Evolutionary conservation across 2,113 vertebrate genomes (phyloP).

Genomic region (Rhea americana): DNA sequence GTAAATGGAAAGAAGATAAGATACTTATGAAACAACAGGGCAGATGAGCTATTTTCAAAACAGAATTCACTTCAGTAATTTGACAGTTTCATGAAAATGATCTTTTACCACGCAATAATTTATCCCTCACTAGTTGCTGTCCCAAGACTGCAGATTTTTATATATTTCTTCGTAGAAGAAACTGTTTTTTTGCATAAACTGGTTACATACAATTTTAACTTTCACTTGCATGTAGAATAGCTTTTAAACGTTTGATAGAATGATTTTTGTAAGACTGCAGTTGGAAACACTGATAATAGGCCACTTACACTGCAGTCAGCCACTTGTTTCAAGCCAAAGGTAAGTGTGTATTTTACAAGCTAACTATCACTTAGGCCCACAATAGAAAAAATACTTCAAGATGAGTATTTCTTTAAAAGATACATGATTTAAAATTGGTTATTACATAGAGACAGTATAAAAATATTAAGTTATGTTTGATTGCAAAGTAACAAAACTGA

Average conservation of each 20-base stretch:
- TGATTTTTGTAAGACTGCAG: not conserved
- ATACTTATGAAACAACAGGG: not conserved
- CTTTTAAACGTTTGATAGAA: not conserved
- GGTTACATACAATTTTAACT: not conserved
- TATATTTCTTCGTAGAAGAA: not conserved
- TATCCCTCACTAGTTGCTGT: not conserved
- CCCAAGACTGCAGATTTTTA: not conserved
- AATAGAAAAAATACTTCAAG: not conserved
- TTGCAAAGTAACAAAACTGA: not conserved
- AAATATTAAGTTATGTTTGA: not conserved
- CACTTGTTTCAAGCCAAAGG: not conserved
- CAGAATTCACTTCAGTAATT: not conserved
- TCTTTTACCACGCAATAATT: not conserved
- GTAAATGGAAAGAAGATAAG: not conserved
- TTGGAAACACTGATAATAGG: not conserved
- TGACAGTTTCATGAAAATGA: not conserved
- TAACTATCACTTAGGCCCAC: not conserved
- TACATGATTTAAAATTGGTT: not conserved
- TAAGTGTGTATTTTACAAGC: not conserved
- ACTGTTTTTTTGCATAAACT: not conserved
- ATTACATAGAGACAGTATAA: not conserved
- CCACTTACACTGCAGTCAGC: not conserved
- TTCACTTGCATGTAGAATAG: not conserved
- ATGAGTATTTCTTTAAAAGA: not conserved
- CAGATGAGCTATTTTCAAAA: not conserved